Conservation (phyloP, 2,113 vertebrate species). For the Prolemur simus region DNA sequence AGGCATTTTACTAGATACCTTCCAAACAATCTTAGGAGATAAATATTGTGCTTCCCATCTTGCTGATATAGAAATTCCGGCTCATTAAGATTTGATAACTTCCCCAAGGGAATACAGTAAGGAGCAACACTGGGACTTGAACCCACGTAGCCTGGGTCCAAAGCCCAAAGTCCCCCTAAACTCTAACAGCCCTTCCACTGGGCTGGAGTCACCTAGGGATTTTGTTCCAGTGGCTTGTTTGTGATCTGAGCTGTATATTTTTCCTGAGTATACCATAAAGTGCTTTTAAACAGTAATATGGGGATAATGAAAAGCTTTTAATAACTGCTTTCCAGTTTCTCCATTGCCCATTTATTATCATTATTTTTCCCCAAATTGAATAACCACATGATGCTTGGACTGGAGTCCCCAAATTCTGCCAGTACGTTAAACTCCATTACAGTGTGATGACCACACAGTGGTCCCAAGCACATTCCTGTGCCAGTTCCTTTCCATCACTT, state of each 20-base stretch:
- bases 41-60: background rate
- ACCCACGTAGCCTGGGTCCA: background rate
- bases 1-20: background rate
- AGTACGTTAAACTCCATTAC: background rate
- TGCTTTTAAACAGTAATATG: background rate
- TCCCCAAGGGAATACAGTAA: background rate
- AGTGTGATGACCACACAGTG: background rate
- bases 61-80: background rate
- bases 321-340: slow-evolving; percentile 1
- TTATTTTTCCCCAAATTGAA: background rate
- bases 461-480: background rate
- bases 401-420: background rate
- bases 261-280: background rate
- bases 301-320: slow-evolving; percentile 10
- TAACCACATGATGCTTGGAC: background rate
- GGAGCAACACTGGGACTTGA: background rate
- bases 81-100: background rate
- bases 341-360: background rate
- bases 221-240: background rate
- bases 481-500: background rate
- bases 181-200: background rate
- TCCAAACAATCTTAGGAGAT: background rate
- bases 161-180: background rate
- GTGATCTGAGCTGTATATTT: background rate
- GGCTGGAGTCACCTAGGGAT: background rate